Evolutionary conservation across 1,140 invertebrate genomes (phyloP), one percentile per base, ranked within the genome.

Genomic region (Mesaphorura yosii): DNA sequence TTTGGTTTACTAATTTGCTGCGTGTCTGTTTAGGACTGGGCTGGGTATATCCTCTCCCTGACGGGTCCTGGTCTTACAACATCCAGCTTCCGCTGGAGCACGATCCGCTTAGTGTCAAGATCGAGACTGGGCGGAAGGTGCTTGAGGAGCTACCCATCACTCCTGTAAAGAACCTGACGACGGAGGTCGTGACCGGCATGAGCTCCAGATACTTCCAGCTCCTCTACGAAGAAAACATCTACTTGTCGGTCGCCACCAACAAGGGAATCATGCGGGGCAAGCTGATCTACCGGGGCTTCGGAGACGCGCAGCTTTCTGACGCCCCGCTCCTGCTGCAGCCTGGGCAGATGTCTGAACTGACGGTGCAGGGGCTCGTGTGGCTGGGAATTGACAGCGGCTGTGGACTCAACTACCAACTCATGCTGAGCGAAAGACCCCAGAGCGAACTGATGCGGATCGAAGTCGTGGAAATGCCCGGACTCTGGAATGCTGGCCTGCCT

Each of bases 391-490:
- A 90, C 65, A 40, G 27, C 29, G 78, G 88, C 34, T 92, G 88
- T 66, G 79, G 80, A 58, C 68, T 90, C 1, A 83, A 89, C 65
- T 92, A 88, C 64, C 86, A 91, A 67, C 75, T 90, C 20, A 72
- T 65, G 1, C 48, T 74, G 10, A 55, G 51, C 31, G 51, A 59
- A 31, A 42, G 59, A 31, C 49, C 57, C 23, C 65, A 64, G 34
- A 58, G 55, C 20, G 60, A 55, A 39, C 25, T 64, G 31, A 62
- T 60, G 45, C 41, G 56, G 15, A 25, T 64, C 31, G 62, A 65
- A 55, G 37, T 65, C 15, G 57, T 63, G 46, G 62, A 65, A 51
- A 60, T 59, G 22, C 62, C 62, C 23, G 57, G 45, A 10, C 46
- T 63, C n/a, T 55, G 55, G 19, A 49, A 41, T 10, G 58, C 55